Evolutionary conservation across 1,140 invertebrate genomes (phyloP).

Genomic region (Mizuhopecten yessoensis): DNA sequence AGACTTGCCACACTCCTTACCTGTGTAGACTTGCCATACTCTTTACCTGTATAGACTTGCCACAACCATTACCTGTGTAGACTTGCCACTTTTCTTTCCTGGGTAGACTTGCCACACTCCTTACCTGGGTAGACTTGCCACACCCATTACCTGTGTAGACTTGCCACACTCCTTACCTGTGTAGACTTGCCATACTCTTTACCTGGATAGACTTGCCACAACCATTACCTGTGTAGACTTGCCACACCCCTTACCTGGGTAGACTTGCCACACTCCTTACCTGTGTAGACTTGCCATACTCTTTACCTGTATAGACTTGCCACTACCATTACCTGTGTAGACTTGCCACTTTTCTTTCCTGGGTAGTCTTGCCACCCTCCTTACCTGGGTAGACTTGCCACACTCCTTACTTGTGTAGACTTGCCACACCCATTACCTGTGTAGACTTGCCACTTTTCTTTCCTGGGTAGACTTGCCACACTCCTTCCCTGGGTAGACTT

Average conservation of each 20-base stretch:
- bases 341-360: too few relatives aligned
- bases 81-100: constrained; percentile 97
- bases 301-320: constrained; percentile 95
- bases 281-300: background rate
- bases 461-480: constrained; percentile 98
- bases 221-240: constrained; percentile 93
- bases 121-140: background rate
- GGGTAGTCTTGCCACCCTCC: background rate
- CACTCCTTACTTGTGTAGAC: constrained; percentile 86
- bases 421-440: background rate
- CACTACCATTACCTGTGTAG: constrained; percentile 91
- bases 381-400: constrained; percentile 97
- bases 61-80: constrained; percentile 90
- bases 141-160: constrained; percentile 94
- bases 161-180: constrained; percentile 98
- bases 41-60: background rate
- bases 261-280: constrained; percentile 88
- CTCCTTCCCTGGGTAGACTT: constrained; percentile 97
- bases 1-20: constrained; percentile 97
- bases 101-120: too few relatives aligned
- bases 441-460: too few relatives aligned
- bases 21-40: too few relatives aligned
- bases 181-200: constrained; percentile 90
- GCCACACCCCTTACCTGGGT: constrained; percentile 97
- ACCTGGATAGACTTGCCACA: constrained; percentile 86